Base-by-base conservation (phyloP, 2,113 vertebrate genomes). In the Gambusia affinis region DNA sequence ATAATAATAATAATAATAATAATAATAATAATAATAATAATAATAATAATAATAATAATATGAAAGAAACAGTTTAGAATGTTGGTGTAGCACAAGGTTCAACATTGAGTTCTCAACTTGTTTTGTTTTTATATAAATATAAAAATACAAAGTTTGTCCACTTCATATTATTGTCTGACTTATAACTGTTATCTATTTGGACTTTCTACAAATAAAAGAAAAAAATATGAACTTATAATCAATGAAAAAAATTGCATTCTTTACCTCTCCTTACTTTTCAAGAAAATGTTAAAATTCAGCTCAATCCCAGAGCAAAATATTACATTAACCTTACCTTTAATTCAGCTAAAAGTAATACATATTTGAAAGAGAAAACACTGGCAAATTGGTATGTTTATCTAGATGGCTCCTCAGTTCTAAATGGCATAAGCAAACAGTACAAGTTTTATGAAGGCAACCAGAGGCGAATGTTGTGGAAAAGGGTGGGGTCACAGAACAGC, bases 401-500 rank as follows among this genome's bases (percentile, higher is more conserved):
- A 39, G 24, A 70, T n/a, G n/a, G 14, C 1, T 28, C 8, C 2
- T 27, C 1, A 15, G 33, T 15, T 60, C 14, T 35, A 10, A 70
- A 35, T 31, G 8, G 10, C 44, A n/a, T 27, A 28, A 80, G 74
- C 24, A 78, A 69, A 30, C 63, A 69, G 29, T n/a, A 68, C 35
- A 17, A 68, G 77, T 75, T 81, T 73, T 29, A 54, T 64, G 8
- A 76, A 60, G 73, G 62, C 87, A 82, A 75, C 82, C 28, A 37
- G 51, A 60, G 44, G 88, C 83, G 63, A 76, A 28, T 35, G 27
- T 60, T 76, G 79, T 61, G 60, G 0, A n/a, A 2, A 72, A 83
- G 84, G 80, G 84, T 76, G 87, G 83, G 29, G 82, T 83, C 57
- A 24, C 71, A 28, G 30, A 75, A 70, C 62, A 86, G 60, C 74